A percentile compares a stretch with the other conserved stretches of the same genome.
These are phyloP conservation scores for Sarcoramphus papa DNA, from an alignment of 2,797 vertebrate genomes.

Conservation along the genomic window DNA sequence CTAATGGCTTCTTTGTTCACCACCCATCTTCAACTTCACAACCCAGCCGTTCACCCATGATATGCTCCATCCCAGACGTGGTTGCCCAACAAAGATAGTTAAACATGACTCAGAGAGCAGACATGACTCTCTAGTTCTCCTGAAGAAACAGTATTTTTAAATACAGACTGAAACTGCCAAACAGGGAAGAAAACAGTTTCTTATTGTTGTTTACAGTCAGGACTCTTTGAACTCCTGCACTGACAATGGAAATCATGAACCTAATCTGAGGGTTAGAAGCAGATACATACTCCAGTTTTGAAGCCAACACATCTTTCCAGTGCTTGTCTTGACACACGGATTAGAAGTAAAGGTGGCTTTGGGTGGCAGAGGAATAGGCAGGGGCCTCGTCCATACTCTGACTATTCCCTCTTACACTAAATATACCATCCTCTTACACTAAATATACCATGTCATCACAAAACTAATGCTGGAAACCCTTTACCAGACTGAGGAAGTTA, in stretches of 20 bases:
- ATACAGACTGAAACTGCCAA: neutral
- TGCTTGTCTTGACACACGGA: rapidly evolving
- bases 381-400: neutral
- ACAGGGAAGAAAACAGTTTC: neutral
- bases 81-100: neutral
- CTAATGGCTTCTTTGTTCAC: neutral
- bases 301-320: neutral
- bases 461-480: neutral
- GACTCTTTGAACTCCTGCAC: neutral
- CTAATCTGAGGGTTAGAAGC: neutral
- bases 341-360: neutral
- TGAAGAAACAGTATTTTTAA: neutral
- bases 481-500: constrained; percentile 18
- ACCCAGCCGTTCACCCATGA: rapidly evolving
- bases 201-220: neutral
- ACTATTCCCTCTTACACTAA: neutral
- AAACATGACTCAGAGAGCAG: neutral
- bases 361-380: neutral
- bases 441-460: neutral
- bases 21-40: neutral
- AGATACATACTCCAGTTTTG: neutral
- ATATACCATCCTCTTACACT: neutral
- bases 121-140: neutral
- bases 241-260: neutral
- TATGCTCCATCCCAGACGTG: neutral